Base-by-base conservation (phyloP, 2,113 vertebrate species). In the Sinocyclocheilus maitianheensis region DNA sequence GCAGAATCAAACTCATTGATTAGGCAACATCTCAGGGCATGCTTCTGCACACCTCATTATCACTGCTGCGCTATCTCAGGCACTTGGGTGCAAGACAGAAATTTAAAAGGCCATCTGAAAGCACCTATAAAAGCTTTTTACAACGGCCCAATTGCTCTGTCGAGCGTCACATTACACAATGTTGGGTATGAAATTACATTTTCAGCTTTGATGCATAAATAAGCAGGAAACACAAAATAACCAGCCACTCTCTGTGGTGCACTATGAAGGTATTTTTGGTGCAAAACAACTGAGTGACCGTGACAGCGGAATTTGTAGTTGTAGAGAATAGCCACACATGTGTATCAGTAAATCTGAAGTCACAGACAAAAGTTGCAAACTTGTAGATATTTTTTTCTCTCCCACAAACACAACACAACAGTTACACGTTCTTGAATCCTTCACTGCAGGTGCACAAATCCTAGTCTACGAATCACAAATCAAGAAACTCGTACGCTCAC, bases 41-140 rank as follows among this genome's bases (percentile, higher is more conserved):
- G 74, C 77, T 85, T 62, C 46, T 85, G 40, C 69, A 76, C 20
- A 77, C 87, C 82, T 88, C 83, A 88, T 78, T 82, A 83, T 81
- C 74, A 75, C 84, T 76, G 53, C 43, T 75, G 78, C 63, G 26
- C 26, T n/a, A 60, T 82, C 71, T 81, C 83, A 63, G 46, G 65
- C 81, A 67, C 79, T 81, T 65, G 79, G n/a, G 40, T 79, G 62
- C 79, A 67, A 81, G 67, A 34, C 81, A 83, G 81, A 83, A 83
- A 55, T 72, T 37, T 55, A 72, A 55, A 83, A 37, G 63, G 65
- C 43, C 63, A 71, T 83, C 65, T 67, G 16, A 83, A 83, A 14
- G 26, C 65, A 34, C 48, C 26, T 55, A 30, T 55, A 65, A 30
- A 83, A 10, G 65, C 65, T 55, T 72, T 48, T 71, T 72, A 55